Conservation (phyloP, 2,888 invertebrate species). For the Ecliptopera silaceata region DNA sequence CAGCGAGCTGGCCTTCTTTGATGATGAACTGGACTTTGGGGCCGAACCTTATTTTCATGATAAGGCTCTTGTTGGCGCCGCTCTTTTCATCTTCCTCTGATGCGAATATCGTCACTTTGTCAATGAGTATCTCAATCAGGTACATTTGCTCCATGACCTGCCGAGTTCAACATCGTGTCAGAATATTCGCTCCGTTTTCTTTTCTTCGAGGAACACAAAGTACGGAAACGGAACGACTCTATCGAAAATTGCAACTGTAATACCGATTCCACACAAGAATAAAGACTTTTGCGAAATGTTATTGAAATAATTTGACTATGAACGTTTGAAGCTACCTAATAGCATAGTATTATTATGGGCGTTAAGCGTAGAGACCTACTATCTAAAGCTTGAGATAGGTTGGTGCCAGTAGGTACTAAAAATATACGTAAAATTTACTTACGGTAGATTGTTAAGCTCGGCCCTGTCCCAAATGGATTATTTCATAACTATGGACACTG, state of each 20-base stretch:
- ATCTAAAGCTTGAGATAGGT: too few species aligned
- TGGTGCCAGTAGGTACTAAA: background rate
- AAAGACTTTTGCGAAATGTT: too few species aligned
- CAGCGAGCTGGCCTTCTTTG: slow-evolving; percentile 70
- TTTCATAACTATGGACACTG: slow-evolving; percentile 66
- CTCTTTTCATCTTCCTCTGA: slow-evolving; percentile 53
- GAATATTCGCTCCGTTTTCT: slow-evolving; percentile 48
- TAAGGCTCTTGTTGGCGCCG: slow-evolving; percentile 68
- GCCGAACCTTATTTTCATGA: slow-evolving; percentile 75
- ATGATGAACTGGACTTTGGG: slow-evolving; percentile 77
- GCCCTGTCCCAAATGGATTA: slow-evolving; percentile 48
- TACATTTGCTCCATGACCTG: slow-evolving; percentile 83
- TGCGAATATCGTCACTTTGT: slow-evolving; percentile 73
- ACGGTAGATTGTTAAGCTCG: slow-evolving; percentile 45
- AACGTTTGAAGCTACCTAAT: too few species aligned
- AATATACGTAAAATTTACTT: slow-evolving; percentile 46
- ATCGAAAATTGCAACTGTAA: too few species aligned
- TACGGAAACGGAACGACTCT: background rate
- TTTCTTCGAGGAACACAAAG: slow-evolving; percentile 18
- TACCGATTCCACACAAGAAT: too few species aligned
- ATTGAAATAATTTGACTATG: too few species aligned
- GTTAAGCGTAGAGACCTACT: too few species aligned
- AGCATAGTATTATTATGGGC: too few species aligned
- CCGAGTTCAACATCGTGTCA: slow-evolving; percentile 68
- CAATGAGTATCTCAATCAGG: slow-evolving; percentile 81